Percentiles rank a stretch among this genome's conserved stretches.
Conservation (phyloP, 1,140 invertebrate genomes). For the Uloborus diversus region DNA sequence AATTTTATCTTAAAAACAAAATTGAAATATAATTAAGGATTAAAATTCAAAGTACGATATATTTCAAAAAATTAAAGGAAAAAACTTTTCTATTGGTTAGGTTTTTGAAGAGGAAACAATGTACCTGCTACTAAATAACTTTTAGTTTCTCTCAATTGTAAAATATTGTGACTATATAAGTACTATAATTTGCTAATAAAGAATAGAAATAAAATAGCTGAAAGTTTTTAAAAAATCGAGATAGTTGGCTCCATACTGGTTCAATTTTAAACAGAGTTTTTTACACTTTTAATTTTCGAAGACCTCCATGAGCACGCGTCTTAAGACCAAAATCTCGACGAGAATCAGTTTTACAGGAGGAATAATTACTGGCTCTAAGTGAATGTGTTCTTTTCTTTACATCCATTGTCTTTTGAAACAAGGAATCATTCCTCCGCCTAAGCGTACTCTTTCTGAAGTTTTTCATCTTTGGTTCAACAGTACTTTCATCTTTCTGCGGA, state of each 20-base stretch:
- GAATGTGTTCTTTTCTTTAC: not conserved
- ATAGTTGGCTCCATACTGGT: not conserved
- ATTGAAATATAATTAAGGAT: too few species aligned
- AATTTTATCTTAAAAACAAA: too few species aligned
- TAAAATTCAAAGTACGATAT: too few species aligned
- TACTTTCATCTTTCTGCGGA: not conserved
- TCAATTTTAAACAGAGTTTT: not conserved
- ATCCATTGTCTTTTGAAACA: not conserved
- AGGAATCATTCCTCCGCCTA: not conserved
- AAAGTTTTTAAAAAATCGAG: not conserved
- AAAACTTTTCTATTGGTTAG: too few species aligned
- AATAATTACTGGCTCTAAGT: not conserved
- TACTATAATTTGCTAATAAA: constrained; percentile 2
- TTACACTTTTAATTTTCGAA: constrained; percentile 24
- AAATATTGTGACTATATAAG: not conserved
- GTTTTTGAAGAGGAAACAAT: too few species aligned
- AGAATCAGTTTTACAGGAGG: not conserved
- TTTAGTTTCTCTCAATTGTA: not conserved
- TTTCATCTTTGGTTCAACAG: constrained; percentile 19
- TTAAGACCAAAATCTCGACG: constrained; percentile 1
- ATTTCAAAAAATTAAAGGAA: too few species aligned
- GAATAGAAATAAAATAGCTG: not conserved
- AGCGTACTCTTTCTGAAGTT: constrained; percentile 26
- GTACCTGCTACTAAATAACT: too few species aligned
- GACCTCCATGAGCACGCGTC: constrained; percentile 20